Conservation (phyloP, 2,888 invertebrate genomes). For the Noctuana brunneofusca region DNA sequence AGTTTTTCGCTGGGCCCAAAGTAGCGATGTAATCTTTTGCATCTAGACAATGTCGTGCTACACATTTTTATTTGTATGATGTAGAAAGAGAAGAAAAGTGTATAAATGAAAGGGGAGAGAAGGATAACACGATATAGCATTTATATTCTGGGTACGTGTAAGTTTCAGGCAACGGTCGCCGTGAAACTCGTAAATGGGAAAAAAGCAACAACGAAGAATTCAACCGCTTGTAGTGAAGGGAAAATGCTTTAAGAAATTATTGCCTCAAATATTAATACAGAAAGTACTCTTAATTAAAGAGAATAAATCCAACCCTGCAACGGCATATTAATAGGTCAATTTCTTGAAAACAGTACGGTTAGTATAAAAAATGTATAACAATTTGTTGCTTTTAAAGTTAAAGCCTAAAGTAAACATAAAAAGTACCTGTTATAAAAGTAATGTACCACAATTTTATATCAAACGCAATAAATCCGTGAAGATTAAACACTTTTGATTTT, state of each 20-base stretch:
- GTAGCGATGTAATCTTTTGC: conserved; percentile 74
- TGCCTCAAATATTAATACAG: conserved; percentile 19
- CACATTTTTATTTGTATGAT: conserved; percentile 80
- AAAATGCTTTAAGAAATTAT: conserved; percentile 40
- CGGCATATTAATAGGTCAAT: conserved; percentile 33
- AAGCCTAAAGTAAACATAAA: not conserved
- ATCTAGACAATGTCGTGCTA: conserved; percentile 75
- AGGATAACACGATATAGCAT: conserved; percentile 67
- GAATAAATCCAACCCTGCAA: conserved; percentile 24
- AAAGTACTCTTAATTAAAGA: conserved; percentile 28
- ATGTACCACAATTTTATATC: too few relatives aligned
- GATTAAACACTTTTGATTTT: conserved; percentile 8
- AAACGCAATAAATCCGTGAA: conserved; percentile 2
- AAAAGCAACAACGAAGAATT: conserved; percentile 82
- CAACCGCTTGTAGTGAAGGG: conserved; percentile 77
- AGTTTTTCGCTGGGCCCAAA: conserved; percentile 49
- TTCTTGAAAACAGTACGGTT: conserved; percentile 2
- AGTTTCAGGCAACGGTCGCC: conserved; percentile 83
- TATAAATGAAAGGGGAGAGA: conserved; percentile 48
- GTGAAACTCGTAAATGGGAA: conserved; percentile 83
- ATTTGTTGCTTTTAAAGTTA: not conserved
- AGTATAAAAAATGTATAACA: not conserved
- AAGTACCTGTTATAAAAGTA: not conserved
- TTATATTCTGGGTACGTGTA: conserved; percentile 83
- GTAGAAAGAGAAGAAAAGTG: conserved; percentile 59